Base-by-base conservation (phyloP, 2,888 invertebrate genomes). In the Lasioglossum vierecki region DNA sequence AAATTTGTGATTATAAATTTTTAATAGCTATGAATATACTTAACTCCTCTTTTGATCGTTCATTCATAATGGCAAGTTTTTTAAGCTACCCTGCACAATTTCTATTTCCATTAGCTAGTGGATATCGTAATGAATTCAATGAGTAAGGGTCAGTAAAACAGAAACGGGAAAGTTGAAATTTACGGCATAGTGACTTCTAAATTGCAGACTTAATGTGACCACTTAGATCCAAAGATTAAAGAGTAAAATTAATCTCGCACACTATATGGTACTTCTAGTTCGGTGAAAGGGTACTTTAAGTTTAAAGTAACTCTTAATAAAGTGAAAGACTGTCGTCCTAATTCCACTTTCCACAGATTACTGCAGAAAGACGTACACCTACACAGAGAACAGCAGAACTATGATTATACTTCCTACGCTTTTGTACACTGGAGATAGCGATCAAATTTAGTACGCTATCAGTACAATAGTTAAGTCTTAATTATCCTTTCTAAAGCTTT, bases 361-460 rank as follows among this genome's bases (percentile, higher is more conserved):
- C n/a, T 11, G n/a, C n/a, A n/a, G 57, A 57, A n/a, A n/a, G 9
- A 11, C 8, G n/a, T 11, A n/a, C 53, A 53, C 22, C 18, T 3
- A 2, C 53, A 57, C 1, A n/a, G n/a, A 57, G 57, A n/a, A 57
- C n/a, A n/a, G 11, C 57, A n/a, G n/a, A 4, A n/a, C 11, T n/a
- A n/a, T 3, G 57, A 57, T 57, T 57, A 57, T n/a, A 4, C 57
- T 57, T 11, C 11, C 57, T 57, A 57, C n/a, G n/a, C 57, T 57
- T 57, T 57, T 57, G 57, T 57, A 4, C n/a, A 11, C n/a, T n/a
- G 57, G 57, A 57, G 57, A n/a, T 57, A n/a, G 11, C 4, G 4
- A 57, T 57, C 57, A 57, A 57, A 57, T 57, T 57, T 57, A 57
- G n/a, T 57, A 57, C n/a, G 11, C n/a, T n/a, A n/a, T 57, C 57